Evolutionary conservation across 1,140 invertebrate genomes (phyloP).

Genomic region (Zaprionus ornatus): DNA sequence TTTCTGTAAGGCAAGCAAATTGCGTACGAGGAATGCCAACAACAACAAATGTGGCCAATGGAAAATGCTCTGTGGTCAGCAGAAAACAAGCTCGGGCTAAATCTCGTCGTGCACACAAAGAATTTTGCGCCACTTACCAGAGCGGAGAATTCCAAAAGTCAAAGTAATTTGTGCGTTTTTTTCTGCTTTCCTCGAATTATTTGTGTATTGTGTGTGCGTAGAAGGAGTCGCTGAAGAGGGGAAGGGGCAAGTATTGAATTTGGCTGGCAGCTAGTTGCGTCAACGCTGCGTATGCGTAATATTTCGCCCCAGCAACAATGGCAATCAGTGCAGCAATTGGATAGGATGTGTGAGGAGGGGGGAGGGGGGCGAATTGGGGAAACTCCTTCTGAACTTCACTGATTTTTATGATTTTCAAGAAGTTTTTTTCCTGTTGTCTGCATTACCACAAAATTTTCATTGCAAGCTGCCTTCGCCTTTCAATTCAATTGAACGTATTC

Average conservation of each 20-base stretch:
- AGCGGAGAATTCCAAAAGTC: slow-evolving; percentile 55
- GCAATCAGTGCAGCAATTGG: slow-evolving; percentile 30
- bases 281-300: slow-evolving; percentile 55
- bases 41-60: slow-evolving; percentile 41
- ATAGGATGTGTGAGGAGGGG: background rate
- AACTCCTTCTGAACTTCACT: slow-evolving; percentile 16
- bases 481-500: slow-evolving; percentile 47
- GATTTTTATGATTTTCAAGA: slow-evolving; percentile 51
- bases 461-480: slow-evolving; percentile 8
- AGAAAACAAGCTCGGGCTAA: slow-evolving; percentile 36
- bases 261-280: slow-evolving; percentile 32
- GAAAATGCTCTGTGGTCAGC: slow-evolving; percentile 55
- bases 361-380: background rate
- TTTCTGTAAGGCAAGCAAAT: slow-evolving; percentile 51
- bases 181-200: slow-evolving; percentile 31
- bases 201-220: slow-evolving; percentile 45
- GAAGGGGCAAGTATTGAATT: slow-evolving; percentile 26
- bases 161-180: slow-evolving; percentile 46
- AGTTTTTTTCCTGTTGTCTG: slow-evolving; percentile 16
- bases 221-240: background rate
- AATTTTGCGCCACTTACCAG: slow-evolving; percentile 51
- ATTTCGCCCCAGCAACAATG: slow-evolving; percentile 47
- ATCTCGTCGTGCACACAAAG: slow-evolving; percentile 41
- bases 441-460: slow-evolving; percentile 35
- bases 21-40: slow-evolving; percentile 36